Evolutionary conservation across 2,797 vertebrate species (phyloP).

Genomic region (Gephyroberyx darwinii): DNA sequence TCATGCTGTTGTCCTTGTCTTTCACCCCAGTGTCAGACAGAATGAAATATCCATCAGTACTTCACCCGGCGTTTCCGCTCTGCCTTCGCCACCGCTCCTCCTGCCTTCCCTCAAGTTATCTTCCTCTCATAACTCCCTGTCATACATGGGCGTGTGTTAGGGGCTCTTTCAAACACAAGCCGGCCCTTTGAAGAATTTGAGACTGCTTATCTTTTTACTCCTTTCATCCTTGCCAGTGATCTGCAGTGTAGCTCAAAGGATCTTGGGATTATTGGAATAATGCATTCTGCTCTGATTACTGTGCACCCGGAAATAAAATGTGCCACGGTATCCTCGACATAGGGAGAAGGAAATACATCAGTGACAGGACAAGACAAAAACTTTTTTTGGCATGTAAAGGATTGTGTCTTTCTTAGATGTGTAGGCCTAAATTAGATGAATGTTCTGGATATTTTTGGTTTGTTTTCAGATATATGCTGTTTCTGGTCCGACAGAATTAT

Average conservation of each 20-base stretch:
- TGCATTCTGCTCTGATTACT: conserved; percentile 62
- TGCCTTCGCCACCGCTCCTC: conserved; percentile 6
- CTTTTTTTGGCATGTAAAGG: neutral
- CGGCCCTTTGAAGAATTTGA: conserved; percentile 62
- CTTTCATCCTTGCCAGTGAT: conserved; percentile 60
- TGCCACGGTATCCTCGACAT: conserved; percentile 4
- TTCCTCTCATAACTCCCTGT: conserved; percentile 23
- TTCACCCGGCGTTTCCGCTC: conserved; percentile 29
- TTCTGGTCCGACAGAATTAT: no score
- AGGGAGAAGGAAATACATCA: conserved; percentile 1
- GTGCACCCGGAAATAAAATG: conserved; percentile 28
- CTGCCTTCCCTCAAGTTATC: conserved; percentile 10
- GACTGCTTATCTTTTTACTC: conserved; percentile 48
- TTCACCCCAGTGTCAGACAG: conserved; percentile 28
- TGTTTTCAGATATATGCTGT: no score
- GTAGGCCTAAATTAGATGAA: no score
- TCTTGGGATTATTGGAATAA: conserved; percentile 55
- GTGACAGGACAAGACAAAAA: neutral
- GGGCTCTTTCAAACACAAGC: conserved; percentile 40
- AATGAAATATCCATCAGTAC: conserved; percentile 42
- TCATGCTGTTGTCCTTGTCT: conserved; percentile 27
- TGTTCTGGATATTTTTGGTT: no score
- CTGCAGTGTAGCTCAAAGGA: conserved; percentile 48
- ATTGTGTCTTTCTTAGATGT: no score
- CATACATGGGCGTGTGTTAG: conserved; percentile 28